Evolutionary conservation across 1,140 invertebrate genomes (phyloP).

Genomic region (Neoseiulus cucumeris): DNA sequence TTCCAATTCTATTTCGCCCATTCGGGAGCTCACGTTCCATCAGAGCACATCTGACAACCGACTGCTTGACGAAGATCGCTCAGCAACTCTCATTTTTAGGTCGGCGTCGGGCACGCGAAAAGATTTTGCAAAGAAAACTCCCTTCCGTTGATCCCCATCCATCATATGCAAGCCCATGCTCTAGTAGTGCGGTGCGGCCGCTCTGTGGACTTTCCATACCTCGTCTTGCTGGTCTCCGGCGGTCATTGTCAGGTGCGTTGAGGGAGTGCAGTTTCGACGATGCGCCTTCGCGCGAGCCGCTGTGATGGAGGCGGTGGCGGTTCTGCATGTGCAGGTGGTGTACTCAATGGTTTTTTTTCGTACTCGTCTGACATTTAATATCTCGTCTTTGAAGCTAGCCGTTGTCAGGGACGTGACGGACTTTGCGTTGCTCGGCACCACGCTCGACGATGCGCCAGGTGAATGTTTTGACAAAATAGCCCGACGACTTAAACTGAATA

Average conservation of each 20-base stretch:
- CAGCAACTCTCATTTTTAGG: conserved; percentile 39
- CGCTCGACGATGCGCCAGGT: conserved; percentile 66
- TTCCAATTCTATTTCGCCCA: too few species aligned
- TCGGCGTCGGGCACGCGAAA: conserved; percentile 68
- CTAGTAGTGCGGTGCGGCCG: conserved; percentile 36
- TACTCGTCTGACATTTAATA: neutral
- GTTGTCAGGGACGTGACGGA: conserved; percentile 28
- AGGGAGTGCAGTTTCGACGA: too few species aligned
- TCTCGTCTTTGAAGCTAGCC: neutral
- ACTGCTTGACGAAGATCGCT: too few species aligned
- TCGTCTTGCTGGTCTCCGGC: conserved; percentile 70
- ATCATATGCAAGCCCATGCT: conserved; percentile 99
- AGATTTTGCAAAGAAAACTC: conserved; percentile 42
- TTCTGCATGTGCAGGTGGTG: conserved; percentile 21
- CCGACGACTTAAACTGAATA: conserved; percentile 57
- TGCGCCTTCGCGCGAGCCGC: conserved; percentile 35
- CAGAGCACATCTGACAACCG: too few species aligned
- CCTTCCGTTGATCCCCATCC: conserved; percentile 80
- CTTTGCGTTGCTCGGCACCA: conserved; percentile 55
- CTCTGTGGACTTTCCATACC: conserved; percentile 64
- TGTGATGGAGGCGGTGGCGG: conserved; percentile 42
- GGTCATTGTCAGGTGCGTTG: conserved; percentile 50
- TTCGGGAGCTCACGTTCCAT: too few species aligned
- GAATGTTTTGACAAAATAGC: conserved; percentile 77
- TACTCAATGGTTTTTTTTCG: conserved; percentile 23